Evolutionary conservation across 2,797 vertebrate species (phyloP).

Genomic region (Rousettus madagascariensis): DNA sequence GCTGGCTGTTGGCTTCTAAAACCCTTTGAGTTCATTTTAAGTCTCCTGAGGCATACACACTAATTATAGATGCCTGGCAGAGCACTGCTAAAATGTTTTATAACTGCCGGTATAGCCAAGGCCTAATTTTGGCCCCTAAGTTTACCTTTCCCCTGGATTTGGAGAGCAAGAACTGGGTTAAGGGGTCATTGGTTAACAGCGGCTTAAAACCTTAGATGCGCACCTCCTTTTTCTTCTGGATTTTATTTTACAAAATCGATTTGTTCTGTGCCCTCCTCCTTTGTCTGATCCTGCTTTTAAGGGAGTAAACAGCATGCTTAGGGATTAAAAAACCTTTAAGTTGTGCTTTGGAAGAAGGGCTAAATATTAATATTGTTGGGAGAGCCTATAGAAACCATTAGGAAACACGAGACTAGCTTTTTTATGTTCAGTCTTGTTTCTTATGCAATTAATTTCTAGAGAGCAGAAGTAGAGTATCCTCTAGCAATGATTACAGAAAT

Average conservation of each 20-base stretch:
- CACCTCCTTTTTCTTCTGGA: background rate
- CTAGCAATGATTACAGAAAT: background rate
- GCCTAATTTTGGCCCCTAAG: background rate
- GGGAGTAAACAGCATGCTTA: slow-evolving; percentile 10
- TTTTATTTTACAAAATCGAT: slow-evolving; percentile 23
- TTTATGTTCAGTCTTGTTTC: background rate
- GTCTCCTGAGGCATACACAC: slow-evolving; percentile 15
- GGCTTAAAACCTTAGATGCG: background rate
- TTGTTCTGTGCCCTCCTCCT: background rate
- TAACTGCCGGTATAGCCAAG: background rate
- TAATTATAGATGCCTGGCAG: slow-evolving; percentile 50
- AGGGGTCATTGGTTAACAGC: background rate
- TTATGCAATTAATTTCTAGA: background rate
- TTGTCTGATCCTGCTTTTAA: slow-evolving; percentile 14
- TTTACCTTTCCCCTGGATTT: background rate
- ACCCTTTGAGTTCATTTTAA: slow-evolving; percentile 27
- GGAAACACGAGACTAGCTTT: background rate
- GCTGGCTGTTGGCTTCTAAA: slow-evolving; percentile 15
- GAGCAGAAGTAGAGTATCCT: background rate
- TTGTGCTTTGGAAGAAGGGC: background rate
- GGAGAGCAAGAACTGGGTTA: background rate
- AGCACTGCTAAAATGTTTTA: slow-evolving; percentile 52
- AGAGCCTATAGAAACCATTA: background rate
- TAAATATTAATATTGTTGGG: background rate
- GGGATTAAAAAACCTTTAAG: background rate